Base-by-base conservation (phyloP, 2,888 invertebrate species). In the Ptilodon capucinus region DNA sequence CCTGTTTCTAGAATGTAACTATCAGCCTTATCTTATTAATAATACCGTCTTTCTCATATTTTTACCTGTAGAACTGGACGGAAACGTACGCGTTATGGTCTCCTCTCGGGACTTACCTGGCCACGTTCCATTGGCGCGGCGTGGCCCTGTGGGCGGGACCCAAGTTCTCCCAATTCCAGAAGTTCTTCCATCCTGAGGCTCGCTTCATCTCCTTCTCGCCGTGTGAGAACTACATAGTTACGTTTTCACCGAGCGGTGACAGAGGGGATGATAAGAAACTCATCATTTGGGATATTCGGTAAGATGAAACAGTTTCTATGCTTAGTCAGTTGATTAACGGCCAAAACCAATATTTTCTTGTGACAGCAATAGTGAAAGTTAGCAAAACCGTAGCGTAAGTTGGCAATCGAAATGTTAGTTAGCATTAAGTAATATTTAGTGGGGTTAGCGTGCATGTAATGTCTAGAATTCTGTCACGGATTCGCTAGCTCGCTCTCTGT, bases 111-210 rank as follows among this genome's bases (percentile, higher is more conserved):
- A 98, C 98, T 0, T 99, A 97, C 81, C 91, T 99, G 62, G 95
- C 98, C 0, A 99, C 99, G 0, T 98, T 99, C 91, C 99, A 99
- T 78, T 95, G 95, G 84, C 94, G 96, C 56, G 99, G 99, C 46
- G 97, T 99, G 42, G 98, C 97, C 0, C 91, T 99, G 39, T 99
- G 99, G 99, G 99, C 98, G 14, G 99, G 99, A 0, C 97, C 97
- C 18, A 95, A 95, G 69, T 99, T 98, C 88, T 93, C 94, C 0
- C 97, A 98, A 84, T 96, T 98, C 72, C 97, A 96, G 79, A 95
- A 96, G 76, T 99, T 99, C 83, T 94, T 94, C 49, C 99, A 98
- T 72, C 92, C 94, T 0, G 95, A 96, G 57, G 99, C 99, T 0
- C 96, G 98, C 71, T 97, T 97, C 71, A 97, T 99, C 51, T 98